Evolutionary conservation across 2,113 vertebrate species (phyloP).

Genomic region (Peromyscus maniculatus): DNA sequence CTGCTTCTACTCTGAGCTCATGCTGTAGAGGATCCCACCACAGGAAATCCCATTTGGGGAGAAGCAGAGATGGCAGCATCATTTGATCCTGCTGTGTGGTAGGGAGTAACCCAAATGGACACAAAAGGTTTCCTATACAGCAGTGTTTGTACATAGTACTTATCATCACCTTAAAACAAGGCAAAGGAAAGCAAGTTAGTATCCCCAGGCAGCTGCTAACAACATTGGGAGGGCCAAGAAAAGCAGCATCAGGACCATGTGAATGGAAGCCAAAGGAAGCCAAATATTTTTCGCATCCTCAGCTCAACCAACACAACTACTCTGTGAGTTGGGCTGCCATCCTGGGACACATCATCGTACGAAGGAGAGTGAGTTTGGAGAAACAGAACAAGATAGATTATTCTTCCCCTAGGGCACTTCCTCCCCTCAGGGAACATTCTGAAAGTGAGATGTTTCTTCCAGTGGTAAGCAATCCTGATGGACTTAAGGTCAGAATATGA

Average conservation of each 20-base stretch:
- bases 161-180: background rate
- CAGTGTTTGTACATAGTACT: background rate
- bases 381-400: background rate
- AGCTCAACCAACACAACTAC: background rate
- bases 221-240: background rate
- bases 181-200: background rate
- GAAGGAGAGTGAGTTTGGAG: background rate
- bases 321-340: background rate
- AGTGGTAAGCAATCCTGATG: conserved; percentile 29
- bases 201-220: background rate
- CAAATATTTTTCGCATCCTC: background rate
- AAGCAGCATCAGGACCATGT: background rate
- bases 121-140: accelerated
- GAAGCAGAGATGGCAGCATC: background rate
- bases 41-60: background rate
- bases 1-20: background rate
- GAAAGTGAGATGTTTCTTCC: conserved; percentile 54
- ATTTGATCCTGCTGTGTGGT: background rate
- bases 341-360: background rate
- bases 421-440: background rate
- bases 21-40: background rate
- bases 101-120: background rate
- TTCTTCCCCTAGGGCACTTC: conserved; percentile 8
- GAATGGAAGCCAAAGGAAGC: background rate
- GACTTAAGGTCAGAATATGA: background rate